A percentile compares a stretch with the other conserved stretches of the same genome.
Conservation (phyloP, 2,113 vertebrate genomes). For the Pedetes capensis region DNA sequence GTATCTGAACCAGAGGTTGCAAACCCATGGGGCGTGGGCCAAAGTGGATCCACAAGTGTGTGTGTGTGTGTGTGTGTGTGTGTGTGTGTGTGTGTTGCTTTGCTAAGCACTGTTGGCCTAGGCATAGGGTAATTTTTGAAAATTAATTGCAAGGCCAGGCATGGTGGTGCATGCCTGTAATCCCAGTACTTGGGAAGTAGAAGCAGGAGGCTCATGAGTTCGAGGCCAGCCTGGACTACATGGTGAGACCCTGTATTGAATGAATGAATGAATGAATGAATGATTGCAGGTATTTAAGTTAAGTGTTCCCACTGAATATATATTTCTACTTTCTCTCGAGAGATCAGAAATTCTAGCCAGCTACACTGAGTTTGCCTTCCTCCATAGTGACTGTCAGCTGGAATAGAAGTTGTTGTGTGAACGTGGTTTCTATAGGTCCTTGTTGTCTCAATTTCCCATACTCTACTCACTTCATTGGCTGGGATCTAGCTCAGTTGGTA, state of each 20-base stretch:
- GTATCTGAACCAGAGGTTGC: background rate
- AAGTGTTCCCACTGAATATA: background rate
- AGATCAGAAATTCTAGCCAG: background rate
- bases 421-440: background rate
- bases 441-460: rapidly evolving
- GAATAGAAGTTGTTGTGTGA: rapidly evolving
- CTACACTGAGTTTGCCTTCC: background rate
- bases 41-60: background rate
- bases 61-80: background rate
- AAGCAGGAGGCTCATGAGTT: background rate
- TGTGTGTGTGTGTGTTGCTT: background rate
- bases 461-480: rapidly evolving
- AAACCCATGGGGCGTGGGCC: background rate
- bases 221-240: background rate
- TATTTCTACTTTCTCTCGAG: background rate
- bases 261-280: too few species aligned
- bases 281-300: background rate
- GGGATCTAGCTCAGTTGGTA: too few species aligned
- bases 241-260: background rate
- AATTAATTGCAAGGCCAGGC: background rate
- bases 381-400: rapidly evolving
- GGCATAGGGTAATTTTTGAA: background rate
- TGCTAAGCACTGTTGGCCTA: background rate
- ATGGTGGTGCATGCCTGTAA: background rate
- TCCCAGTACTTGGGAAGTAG: background rate